Base-by-base conservation (phyloP, 2,888 invertebrate species). In the Agrochola lychnidis region DNA sequence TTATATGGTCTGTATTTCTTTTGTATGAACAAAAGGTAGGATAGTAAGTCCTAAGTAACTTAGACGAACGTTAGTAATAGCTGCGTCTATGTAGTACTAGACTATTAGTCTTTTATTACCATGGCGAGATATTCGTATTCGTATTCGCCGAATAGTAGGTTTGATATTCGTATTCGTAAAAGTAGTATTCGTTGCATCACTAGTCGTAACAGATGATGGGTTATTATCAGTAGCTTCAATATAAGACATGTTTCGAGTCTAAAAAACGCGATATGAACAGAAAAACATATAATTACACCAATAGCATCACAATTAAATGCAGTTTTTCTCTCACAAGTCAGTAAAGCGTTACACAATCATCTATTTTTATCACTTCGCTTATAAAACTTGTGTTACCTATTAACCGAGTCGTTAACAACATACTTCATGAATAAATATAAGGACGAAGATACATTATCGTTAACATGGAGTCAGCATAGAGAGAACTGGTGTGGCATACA, bases 401-500 rank as follows among this genome's bases (percentile, higher is more conserved):
- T 70, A 69, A 45, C 16, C 0, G 51, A 67, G 51, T 68, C 14
- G 22, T 57, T 45, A 76, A 30, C 42, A 78, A 45, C 22, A 70
- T 16, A 56, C 14, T 79, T 70, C 53, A 77, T 77, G 36, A 79
- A 77, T 77, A 76, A 70, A 78, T 59, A 69, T 59, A 25, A 53
- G 53, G 70, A 61, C 45, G 45, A 51, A 30, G 22, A 30, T 19
- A n/a, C 42, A 36, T 53, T 53, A 36, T 78, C 45, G 40, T 36
- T 76, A 19, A 10, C 14, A 16, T 30, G 19, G 3, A 16, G 10
- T 25, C 14, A 12, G 12, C 36, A 45, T 56, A 56, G 48, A 48
- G 22, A 16, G 36, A 64, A 56, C n/a, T 56, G 1, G 1, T 56
- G 10, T 56, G 53, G 22, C 22, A 22, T 51, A 3, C 36, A 36